phyloP scores from a whole-genome alignment of 2,113 vertebrate species.

The Gorsachius goisagi region DNA sequence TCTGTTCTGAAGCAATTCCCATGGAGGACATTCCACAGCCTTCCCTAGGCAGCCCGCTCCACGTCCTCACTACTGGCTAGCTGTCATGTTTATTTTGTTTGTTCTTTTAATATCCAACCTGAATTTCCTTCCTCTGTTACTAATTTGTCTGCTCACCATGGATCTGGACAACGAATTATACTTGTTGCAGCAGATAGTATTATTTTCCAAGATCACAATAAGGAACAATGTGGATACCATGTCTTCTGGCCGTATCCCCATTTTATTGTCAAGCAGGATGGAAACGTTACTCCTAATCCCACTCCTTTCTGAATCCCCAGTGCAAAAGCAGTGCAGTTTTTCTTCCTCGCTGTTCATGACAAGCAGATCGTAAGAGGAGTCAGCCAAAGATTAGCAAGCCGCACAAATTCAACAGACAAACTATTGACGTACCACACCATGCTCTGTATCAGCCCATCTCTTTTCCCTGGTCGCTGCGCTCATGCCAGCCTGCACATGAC shows the following conservation, averaged over 20 bases:
- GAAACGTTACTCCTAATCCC: neutral
- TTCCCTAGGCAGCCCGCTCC: neutral
- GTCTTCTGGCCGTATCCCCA: neutral
- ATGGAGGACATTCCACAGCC: neutral
- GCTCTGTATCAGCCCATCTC: neutral
- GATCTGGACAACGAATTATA: slow-evolving; percentile 49
- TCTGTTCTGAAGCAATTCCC: neutral
- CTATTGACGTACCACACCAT: neutral
- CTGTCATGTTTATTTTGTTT: neutral
- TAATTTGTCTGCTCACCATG: neutral
- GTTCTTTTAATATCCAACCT: slow-evolving; percentile 25
- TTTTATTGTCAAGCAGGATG: neutral
- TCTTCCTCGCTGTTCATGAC: neutral
- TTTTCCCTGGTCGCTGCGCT: neutral
- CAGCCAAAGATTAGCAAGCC: neutral
- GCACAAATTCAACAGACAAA: neutral
- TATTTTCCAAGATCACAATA: slow-evolving; percentile 5
- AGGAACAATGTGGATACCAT: neutral
- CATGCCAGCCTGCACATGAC: neutral
- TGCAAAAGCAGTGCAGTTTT: neutral
- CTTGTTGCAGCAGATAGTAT: neutral
- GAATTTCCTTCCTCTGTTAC: slow-evolving; percentile 61
- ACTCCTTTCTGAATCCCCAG: neutral
- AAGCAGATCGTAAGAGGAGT: neutral
- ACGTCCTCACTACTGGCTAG: neutral